These are phyloP conservation scores for Osmerus eperlanus DNA, from an alignment of 2,113 vertebrate species.

Conservation along the genomic window DNA sequence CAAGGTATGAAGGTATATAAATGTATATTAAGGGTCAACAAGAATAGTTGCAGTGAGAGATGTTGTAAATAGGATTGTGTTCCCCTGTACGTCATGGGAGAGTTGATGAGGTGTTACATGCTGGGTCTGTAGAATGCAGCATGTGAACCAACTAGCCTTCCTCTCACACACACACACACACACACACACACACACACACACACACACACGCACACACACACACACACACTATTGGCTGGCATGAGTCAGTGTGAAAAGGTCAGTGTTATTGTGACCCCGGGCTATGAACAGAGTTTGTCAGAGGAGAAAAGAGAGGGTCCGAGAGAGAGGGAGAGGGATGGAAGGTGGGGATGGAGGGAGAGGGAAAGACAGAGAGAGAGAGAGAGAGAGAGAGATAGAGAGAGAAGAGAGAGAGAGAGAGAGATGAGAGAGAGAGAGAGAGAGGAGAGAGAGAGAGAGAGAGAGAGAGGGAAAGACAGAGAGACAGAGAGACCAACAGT, in stretches of 20 bases:
- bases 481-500: constrained; percentile 50
- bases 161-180: not conserved
- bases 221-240: constrained; percentile 44
- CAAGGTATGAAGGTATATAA: not conserved
- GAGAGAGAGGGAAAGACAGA: constrained; percentile 43
- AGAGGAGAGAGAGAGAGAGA: too few species aligned
- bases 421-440: too few species aligned
- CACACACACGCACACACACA: not conserved
- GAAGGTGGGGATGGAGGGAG: too few species aligned
- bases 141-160: constrained; percentile 41
- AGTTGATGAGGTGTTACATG: constrained; percentile 45
- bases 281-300: not conserved
- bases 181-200: constrained; percentile 22
- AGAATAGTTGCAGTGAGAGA: too few species aligned
- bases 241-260: constrained; percentile 57
- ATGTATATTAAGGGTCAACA: not conserved
- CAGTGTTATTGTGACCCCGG: constrained; percentile 36
- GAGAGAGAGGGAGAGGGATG: too few species aligned
- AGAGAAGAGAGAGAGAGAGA: too few species aligned
- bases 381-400: too few species aligned
- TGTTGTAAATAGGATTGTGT: too few species aligned
- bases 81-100: too few species aligned
- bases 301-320: too few species aligned
- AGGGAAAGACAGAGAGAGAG: too few species aligned
- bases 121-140: constrained; percentile 34